Evolutionary conservation across 2,888 invertebrate genomes (phyloP), one percentile per base, ranked within the genome.

Genomic region (Archips crataeganus): DNA sequence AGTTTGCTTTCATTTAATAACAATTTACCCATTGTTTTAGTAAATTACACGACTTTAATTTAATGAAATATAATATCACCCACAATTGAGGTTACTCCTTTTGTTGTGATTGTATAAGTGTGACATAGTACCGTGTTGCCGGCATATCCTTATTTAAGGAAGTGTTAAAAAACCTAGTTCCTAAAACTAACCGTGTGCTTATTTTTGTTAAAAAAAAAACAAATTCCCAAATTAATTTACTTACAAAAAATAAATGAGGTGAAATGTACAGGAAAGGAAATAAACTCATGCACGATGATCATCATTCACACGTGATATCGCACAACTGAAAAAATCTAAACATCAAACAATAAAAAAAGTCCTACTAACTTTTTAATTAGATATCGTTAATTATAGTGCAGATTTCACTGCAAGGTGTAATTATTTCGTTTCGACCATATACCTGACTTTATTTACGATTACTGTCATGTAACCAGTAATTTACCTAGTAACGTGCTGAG

Each of bases 1-100:
- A 70, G 51, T 51, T 6, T 23, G 36, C 51, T 51, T 63, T 57
- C n/a, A 54, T 54, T 54, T 54, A 45, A 63, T 54, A 57, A 63
- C 45, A 34, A 45, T 63, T 32, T 63, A 63, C 4, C 32, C 57
- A 70, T 57, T 63, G 70, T 70, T n/a, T 63, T 63, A 3, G 62
- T 34, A 32, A 71, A 59, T 65, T 51, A 49, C 23, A 59, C 13
- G 6, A 2, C 13, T n/a, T 13, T 13, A 11, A 45, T 11, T 45
- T 11, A 45, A 45, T 45, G 11, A 10, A 45, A 11, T 11, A 45
- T 11, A 45, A 45, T 11, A 45, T 42, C 42, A 42, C 42, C 42
- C 42, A 42, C 8, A 42, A 42, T 42, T 42, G 8, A 42, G 42
- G 9, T 42, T 9, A 42, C 42, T 42, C 42, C 9, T 2, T 42